Conservation (phyloP, 2,113 vertebrate genomes). For the Harpagus bidentatus region DNA sequence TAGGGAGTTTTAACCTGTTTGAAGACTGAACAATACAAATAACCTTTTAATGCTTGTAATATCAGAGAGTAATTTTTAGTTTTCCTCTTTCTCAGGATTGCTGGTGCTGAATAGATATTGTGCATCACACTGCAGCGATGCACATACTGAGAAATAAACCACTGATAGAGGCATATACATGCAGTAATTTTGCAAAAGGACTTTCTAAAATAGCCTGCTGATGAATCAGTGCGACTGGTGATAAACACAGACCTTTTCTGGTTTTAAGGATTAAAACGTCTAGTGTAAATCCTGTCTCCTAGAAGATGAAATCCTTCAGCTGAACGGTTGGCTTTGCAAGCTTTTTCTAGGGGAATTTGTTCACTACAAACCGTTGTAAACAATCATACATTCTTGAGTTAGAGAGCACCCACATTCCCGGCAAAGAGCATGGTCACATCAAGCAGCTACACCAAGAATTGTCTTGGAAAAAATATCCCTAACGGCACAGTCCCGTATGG, state of each 20-base stretch:
- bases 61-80: not conserved
- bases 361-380: not conserved
- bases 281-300: not conserved
- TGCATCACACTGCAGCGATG: not conserved
- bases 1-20: not conserved
- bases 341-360: not conserved
- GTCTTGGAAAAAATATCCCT: not conserved
- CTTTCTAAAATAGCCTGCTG: not conserved
- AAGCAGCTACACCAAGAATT: not conserved
- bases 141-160: not conserved
- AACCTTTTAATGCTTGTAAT: not conserved
- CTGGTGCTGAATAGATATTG: not conserved
- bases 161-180: not conserved
- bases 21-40: not conserved
- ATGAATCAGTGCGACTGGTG: not conserved
- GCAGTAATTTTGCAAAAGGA: not conserved
- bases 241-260: not conserved
- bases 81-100: not conserved
- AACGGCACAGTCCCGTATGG: rapidly evolving
- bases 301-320: not conserved
- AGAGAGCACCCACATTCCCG: not conserved
- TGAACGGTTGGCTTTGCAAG: not conserved
- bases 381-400: not conserved
- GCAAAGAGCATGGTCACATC: not conserved
- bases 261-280: not conserved